Percentiles rank a stretch among this genome's conserved stretches.
Conservation (phyloP, 2,888 invertebrate genomes). For the Oligia strigilis region DNA sequence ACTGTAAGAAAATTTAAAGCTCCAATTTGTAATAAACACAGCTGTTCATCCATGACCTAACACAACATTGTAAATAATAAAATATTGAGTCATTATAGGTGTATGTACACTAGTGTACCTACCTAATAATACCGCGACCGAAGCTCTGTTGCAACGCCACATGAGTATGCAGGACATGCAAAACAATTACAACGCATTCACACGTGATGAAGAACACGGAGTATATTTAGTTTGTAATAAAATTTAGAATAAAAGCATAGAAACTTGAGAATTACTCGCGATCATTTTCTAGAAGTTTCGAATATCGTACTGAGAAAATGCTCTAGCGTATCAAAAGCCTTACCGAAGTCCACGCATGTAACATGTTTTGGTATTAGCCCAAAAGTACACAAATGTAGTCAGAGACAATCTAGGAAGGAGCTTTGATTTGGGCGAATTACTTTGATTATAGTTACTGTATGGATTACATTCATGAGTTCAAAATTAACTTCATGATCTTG, state of each 20-base stretch:
- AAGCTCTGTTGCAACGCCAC: slow-evolving; percentile 58
- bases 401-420: slow-evolving; percentile 21
- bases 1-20: neutral
- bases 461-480: slow-evolving; percentile 22
- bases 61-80: slow-evolving; percentile 54
- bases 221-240: slow-evolving; percentile 61
- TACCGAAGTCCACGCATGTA: slow-evolving; percentile 4
- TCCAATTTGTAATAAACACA: slow-evolving; percentile 46
- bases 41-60: slow-evolving; percentile 56
- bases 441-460: slow-evolving; percentile 29
- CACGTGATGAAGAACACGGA: slow-evolving; percentile 41
- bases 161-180: slow-evolving; percentile 62
- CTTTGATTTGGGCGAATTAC: neutral
- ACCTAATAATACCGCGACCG: slow-evolving; percentile 53
- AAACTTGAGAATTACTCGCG: slow-evolving; percentile 12
- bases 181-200: slow-evolving; percentile 61
- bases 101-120: slow-evolving; percentile 34
- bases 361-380: slow-evolving; percentile 24
- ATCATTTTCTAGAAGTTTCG: slow-evolving; percentile 23
- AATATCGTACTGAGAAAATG: neutral
- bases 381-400: slow-evolving; percentile 19
- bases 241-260: slow-evolving; percentile 40
- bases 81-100: slow-evolving; percentile 57
- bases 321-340: slow-evolving; percentile 20
- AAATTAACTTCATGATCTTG: slow-evolving; percentile 42